Evolutionary conservation across 2,113 vertebrate genomes (phyloP), one percentile per base, ranked within the genome.

Genomic region (Tachuris rubrigastra): DNA sequence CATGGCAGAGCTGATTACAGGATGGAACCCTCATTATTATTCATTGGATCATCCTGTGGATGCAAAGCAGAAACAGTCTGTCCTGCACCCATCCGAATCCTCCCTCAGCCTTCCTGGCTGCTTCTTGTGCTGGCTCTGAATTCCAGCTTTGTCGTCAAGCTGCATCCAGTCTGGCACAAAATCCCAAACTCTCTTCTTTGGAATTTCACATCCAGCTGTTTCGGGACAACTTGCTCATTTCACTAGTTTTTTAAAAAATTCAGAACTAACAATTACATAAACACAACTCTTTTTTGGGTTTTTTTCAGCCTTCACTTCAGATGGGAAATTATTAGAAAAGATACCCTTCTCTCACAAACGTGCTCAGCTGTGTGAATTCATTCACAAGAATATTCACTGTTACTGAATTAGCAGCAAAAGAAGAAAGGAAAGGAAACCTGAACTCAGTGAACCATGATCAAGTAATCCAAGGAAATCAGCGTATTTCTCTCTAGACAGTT

Each of bases 381-480:
- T 95, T 96, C 88, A 87, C 58, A 65, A 65, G 83, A 71, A 47
- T 72, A 87, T 78, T 89, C 21, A 1, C 85, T 23, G 44, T 73
- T 73, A 35, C 49, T 58, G 90, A 88, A 97, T 94, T 96, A 93
- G 66, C 42, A 81, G 35, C 25, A 82, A 78, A 90, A 87, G 75
- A 69, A 53, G 25, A 93, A 87, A 73, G 21, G 33, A 42, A 93
- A 72, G 47, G 81, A 96, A 97, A 90, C 69, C 73, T 95, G 86
- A 95, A 93, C 56, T 90, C 96, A 92, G 75, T 96, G 96, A 96
- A 96, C 96, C 96, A 92, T 92, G 96, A 93, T 92, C 76, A 82
- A 92, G 86, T 96, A 97, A 97, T 95, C 88, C 92, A 0, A 82
- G 83, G 76, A 94, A 96, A 95, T 96, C 95, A 95, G 90, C 92